A percentile compares a stretch with the other conserved stretches of the same genome.
phyloP scores from a whole-genome alignment of 1,140 invertebrate genomes.

The Eriocheir sinensis region DNA sequence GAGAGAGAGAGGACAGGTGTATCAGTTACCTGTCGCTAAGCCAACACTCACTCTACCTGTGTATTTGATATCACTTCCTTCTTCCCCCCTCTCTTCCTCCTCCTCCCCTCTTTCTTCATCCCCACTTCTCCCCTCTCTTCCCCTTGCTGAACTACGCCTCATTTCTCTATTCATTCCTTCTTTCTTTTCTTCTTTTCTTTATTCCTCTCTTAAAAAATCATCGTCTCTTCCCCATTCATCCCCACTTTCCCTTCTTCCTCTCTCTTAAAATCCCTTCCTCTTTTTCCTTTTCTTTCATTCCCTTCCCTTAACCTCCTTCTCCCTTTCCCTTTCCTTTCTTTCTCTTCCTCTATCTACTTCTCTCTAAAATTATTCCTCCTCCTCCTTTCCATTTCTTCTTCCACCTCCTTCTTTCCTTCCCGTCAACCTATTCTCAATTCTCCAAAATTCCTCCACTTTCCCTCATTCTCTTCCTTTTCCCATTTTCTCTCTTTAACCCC shows the following conservation, averaged over 20 bases:
- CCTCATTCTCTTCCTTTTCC: not conserved
- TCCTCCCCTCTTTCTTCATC: not conserved
- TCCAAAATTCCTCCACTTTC: not conserved
- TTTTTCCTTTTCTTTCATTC: not conserved
- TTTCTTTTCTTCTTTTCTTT: not conserved
- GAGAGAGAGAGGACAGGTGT: slow-evolving; percentile 7
- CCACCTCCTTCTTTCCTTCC: not conserved
- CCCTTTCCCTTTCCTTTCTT: not conserved
- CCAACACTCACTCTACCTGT: not conserved
- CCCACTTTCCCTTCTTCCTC: not conserved
- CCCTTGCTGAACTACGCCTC: no score
- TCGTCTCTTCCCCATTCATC: no score
- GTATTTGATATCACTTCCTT: slow-evolving; percentile 9
- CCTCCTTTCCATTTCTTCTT: not conserved
- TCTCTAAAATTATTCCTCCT: not conserved
- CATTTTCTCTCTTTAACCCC: not conserved
- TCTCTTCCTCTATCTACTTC: not conserved
- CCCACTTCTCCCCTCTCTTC: not conserved
- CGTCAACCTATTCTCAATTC: not conserved
- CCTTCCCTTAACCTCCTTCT: not conserved
- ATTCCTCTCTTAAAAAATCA: not conserved
- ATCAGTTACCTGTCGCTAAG: not conserved
- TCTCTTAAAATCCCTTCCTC: not conserved
- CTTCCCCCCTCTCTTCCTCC: not conserved
- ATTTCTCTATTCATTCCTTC: no score